phyloP scores from a whole-genome alignment of 1,140 invertebrate species.

The Stenopsyche tienmushanensis region DNA sequence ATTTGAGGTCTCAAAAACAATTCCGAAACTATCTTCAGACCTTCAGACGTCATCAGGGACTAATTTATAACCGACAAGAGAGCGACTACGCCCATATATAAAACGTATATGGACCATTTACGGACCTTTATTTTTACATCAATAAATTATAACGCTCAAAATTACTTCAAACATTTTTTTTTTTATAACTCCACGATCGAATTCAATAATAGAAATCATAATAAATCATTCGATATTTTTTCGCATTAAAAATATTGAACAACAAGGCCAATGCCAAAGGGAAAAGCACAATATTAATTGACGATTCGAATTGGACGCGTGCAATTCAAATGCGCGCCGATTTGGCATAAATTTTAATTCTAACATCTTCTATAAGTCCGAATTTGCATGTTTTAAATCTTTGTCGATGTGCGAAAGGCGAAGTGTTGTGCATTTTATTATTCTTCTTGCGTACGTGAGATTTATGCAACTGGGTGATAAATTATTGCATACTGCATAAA shows the following conservation, averaged over 20 bases:
- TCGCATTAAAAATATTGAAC: neutral
- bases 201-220: too few species aligned
- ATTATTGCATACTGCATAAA: conserved; percentile 27
- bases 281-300: neutral
- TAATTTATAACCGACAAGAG: too few species aligned
- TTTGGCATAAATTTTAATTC: neutral
- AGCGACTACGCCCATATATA: too few species aligned
- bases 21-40: too few species aligned
- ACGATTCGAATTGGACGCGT: neutral
- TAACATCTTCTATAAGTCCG: neutral
- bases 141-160: too few species aligned
- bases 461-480: conserved; percentile 27
- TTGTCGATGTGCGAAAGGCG: neutral
- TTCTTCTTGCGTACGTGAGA: conserved; percentile 18
- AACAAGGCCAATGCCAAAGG: too few species aligned
- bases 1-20: too few species aligned
- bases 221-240: neutral
- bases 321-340: neutral
- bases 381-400: neutral
- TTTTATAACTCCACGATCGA: too few species aligned
- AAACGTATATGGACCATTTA: too few species aligned
- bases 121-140: too few species aligned
- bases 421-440: conserved; percentile 12
- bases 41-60: too few species aligned
- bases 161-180: too few species aligned